phyloP scores from a whole-genome alignment of 1,140 invertebrate species.

The Drosophila miranda region DNA sequence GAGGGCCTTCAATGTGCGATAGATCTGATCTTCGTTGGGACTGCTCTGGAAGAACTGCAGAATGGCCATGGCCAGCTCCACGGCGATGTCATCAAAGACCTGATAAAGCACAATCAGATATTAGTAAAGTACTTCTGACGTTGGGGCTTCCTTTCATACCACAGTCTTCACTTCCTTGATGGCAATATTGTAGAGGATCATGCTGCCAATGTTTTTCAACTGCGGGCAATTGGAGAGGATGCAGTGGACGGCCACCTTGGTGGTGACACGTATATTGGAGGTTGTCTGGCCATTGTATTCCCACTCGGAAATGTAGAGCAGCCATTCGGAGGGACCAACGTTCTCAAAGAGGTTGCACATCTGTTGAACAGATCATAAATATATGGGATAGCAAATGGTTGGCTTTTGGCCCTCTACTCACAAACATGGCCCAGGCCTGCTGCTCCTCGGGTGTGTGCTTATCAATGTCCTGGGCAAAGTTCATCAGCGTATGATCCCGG shows the following conservation, averaged over 20 bases:
- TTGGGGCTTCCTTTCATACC: conserved; percentile 86
- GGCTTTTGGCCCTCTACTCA: conserved; percentile 76
- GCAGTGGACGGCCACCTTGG: conserved; percentile 94
- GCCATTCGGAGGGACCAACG: conserved; percentile 94
- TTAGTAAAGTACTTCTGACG: neutral
- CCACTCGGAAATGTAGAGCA: conserved; percentile 97
- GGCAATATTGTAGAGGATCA: conserved; percentile 94
- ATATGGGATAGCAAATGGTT: conserved; percentile 63
- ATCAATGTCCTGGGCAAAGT: conserved; percentile 93
- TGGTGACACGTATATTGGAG: conserved; percentile 95
- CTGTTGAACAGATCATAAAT: conserved; percentile 82
- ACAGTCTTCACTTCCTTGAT: conserved; percentile 98
- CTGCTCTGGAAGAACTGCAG: conserved; percentile 93
- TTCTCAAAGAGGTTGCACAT: conserved; percentile 96
- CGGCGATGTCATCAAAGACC: conserved; percentile 97
- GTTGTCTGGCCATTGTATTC: conserved; percentile 87
- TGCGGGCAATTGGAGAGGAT: conserved; percentile 88
- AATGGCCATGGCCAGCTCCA: conserved; percentile 95
- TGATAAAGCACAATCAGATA: conserved; percentile 68
- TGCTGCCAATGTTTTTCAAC: conserved; percentile 91
- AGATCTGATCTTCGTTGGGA: conserved; percentile 91
- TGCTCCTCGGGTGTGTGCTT: conserved; percentile 90
- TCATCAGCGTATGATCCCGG: conserved; percentile 94
- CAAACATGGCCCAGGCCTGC: conserved; percentile 90
- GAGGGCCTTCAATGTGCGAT: conserved; percentile 90